Conservation (phyloP, 2,113 vertebrate species). For the Channa argus region DNA sequence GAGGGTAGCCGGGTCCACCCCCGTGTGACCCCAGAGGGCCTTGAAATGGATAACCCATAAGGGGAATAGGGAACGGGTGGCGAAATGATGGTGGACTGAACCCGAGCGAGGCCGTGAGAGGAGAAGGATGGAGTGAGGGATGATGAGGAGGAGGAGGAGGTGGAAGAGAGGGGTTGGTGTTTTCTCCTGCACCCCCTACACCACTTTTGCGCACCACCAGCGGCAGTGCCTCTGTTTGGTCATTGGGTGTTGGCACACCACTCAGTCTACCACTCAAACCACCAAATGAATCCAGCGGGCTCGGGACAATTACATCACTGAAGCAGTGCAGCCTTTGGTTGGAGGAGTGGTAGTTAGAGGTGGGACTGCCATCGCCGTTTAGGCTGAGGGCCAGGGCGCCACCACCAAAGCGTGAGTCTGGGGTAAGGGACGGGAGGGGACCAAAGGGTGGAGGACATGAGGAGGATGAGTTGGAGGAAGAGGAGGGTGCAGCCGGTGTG, state of each 20-base stretch:
- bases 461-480: conserved; percentile 77
- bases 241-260: conserved; percentile 86
- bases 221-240: conserved; percentile 97
- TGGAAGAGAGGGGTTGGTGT: conserved; percentile 79
- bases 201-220: conserved; percentile 95
- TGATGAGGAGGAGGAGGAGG: conserved; percentile 94
- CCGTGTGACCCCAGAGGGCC: conserved; percentile 88
- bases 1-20: conserved; percentile 85
- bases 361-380: conserved; percentile 92
- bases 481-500: conserved; percentile 83
- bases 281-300: conserved; percentile 91
- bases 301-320: conserved; percentile 95
- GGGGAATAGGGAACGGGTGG: conserved; percentile 94
- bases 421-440: conserved; percentile 72
- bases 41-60: conserved; percentile 98
- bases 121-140: conserved; percentile 91
- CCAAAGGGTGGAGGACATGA: conserved; percentile 72
- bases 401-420: conserved; percentile 67
- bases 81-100: conserved; percentile 96
- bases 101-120: conserved; percentile 90
- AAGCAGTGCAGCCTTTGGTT: conserved; percentile 98
- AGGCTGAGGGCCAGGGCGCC: conserved; percentile 65
- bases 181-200: conserved; percentile 61
- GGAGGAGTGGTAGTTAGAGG: conserved; percentile 93
- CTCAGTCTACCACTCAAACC: conserved; percentile 73